Evolutionary conservation across 1,140 invertebrate species (phyloP).

Genomic region (Meloidogyne exigua): DNA sequence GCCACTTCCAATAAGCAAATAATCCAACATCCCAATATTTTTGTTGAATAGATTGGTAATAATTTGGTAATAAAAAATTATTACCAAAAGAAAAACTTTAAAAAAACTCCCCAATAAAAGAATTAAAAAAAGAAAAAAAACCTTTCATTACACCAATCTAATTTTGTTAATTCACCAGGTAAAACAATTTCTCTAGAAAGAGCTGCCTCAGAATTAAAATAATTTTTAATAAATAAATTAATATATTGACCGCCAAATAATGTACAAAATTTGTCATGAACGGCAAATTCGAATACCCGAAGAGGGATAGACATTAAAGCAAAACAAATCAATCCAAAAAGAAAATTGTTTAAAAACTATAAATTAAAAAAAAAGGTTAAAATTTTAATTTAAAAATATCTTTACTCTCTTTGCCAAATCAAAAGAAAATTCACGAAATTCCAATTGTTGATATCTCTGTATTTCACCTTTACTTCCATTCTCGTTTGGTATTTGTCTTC

Average conservation of each 20-base stretch:
- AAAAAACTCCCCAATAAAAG: constrained; percentile 5
- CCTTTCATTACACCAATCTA: constrained; percentile 43
- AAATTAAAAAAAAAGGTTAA: constrained; percentile 11
- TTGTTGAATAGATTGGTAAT: constrained; percentile 44
- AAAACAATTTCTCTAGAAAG: constrained; percentile 27
- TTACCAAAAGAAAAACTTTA: constrained; percentile 19
- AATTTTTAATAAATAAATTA: constrained; percentile 20
- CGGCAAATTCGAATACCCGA: constrained; percentile 40
- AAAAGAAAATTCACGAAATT: constrained; percentile 31
- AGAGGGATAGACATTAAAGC: constrained; percentile 37
- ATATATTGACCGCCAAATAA: background rate
- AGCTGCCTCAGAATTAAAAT: constrained; percentile 14
- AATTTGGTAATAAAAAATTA: constrained; percentile 38
- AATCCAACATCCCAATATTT: constrained; percentile 52
- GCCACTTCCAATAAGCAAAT: constrained; percentile 46
- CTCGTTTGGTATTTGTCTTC: constrained; percentile 25
- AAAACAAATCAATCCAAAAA: constrained; percentile 43
- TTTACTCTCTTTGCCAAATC: background rate
- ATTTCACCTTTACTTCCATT: constrained; percentile 33
- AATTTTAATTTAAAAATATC: too few species aligned
- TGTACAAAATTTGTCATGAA: constrained; percentile 49
- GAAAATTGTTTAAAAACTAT: constrained; percentile 25
- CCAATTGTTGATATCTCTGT: constrained; percentile 22
- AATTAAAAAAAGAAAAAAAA: constrained; percentile 29
- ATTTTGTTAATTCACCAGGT: constrained; percentile 40